These are phyloP conservation scores for Siderastrea siderea DNA, from an alignment of 92 coral and sea anemone species.

Conservation along the genomic window DNA sequence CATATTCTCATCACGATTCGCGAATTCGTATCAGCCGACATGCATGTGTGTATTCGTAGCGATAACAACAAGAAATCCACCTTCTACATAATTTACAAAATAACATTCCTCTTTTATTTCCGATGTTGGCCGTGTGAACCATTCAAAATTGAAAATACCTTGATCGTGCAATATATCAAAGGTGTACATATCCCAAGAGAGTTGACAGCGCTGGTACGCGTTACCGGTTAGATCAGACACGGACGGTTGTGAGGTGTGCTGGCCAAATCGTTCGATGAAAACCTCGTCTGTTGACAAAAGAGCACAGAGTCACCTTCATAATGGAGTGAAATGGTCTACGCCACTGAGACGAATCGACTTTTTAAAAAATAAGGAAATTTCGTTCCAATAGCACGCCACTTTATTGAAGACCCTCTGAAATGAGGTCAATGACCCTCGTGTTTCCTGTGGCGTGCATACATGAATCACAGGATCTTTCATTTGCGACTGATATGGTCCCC, in stretches of 20 bases:
- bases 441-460: neutral
- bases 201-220: neutral
- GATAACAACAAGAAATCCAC: neutral
- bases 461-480: neutral
- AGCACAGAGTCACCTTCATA: too few species aligned
- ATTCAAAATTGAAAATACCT: neutral
- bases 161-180: neutral
- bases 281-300: too few species aligned
- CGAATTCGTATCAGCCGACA: neutral
- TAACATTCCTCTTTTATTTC: neutral
- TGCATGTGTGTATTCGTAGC: neutral
- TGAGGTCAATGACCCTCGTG: neutral
- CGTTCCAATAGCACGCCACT: conserved; percentile 12
- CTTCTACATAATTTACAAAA: neutral
- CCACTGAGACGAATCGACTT: neutral
- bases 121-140: conserved; percentile 34
- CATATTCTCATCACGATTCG: conserved; percentile 24
- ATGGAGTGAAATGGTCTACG: neutral
- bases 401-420: neutral
- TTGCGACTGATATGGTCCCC: neutral
- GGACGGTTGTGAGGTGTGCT: neutral
- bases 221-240: neutral
- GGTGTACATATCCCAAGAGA: neutral
- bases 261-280: too few species aligned
- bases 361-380: neutral